Evolutionary conservation across 2,888 invertebrate genomes (phyloP), one percentile per base, ranked within the genome.

Genomic region (Theretra japonica): DNA sequence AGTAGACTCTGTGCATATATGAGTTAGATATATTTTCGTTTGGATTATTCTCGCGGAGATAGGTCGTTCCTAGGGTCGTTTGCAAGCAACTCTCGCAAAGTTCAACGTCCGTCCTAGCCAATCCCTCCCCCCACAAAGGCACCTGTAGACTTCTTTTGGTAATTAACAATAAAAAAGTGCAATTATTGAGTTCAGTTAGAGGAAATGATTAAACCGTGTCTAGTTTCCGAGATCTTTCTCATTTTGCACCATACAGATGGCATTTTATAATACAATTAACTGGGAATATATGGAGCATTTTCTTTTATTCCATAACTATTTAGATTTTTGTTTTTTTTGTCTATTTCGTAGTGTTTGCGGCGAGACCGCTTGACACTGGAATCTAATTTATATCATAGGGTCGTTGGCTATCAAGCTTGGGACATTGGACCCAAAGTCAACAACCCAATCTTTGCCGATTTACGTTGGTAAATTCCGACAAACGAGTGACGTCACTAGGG

Each of bases 41-140:
- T 83, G 77, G 28, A 58, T 41, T 48, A 4, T 68, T 74, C 70
- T 68, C 73, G 71, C 80, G 75, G 75, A 79, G 78, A 80, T 92
- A 81, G 69, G 85, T 65, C 86, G 69, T 84, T 90, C 74, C 80
- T 73, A 73, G 65, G 73, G 68, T 75, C 70, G 73, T 77, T 77
- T 77, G 72, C 30, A 50, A 75, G 80, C 83, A 79, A 79, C 78
- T 80, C 80, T 88, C 76, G 88, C 84, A 80, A 89, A 86, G 93
- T 90, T 94, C 92, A 90, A 85, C 87, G 93, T 76, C 92, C 94
- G 93, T 93, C 94, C 93, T 94, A 93, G 93, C 88, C 88, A 65
- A 62, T 88, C 86, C 86, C 85, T 83, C 77, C 78, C 76, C 75
- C 75, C 71, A 74, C 74, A 60, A 77, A 78, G 80, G 84, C 86